These are phyloP conservation scores for Drosophila neonasuta DNA, from an alignment of 2,888 invertebrate species.

Conservation along the genomic window DNA sequence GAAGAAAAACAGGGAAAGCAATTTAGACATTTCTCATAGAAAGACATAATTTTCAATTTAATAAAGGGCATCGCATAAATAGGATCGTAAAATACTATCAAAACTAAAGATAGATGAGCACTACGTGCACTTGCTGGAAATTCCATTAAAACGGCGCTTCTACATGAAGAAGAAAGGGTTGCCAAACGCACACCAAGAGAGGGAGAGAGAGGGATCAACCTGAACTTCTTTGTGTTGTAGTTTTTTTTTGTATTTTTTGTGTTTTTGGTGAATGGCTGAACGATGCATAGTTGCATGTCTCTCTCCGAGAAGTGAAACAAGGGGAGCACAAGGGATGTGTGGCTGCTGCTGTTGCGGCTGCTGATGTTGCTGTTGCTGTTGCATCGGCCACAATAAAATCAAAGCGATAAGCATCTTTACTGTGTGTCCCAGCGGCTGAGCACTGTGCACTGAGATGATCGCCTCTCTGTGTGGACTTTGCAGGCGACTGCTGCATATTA, in stretches of 20 bases:
- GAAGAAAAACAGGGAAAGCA: slow-evolving; percentile 21
- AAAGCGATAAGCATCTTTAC: slow-evolving; percentile 64
- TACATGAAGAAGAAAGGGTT: slow-evolving; percentile 42
- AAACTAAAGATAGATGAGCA: slow-evolving; percentile 69
- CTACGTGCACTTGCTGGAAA: slow-evolving; percentile 70
- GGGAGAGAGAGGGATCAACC: slow-evolving; percentile 5
- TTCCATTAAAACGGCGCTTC: slow-evolving; percentile 51
- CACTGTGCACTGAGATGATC: too few relatives aligned
- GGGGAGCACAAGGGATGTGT: slow-evolving; percentile 15
- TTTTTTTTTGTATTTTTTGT: neutral
- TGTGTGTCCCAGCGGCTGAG: slow-evolving; percentile 54
- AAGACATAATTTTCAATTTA: slow-evolving; percentile 77
- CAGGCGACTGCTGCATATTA: slow-evolving; percentile 77
- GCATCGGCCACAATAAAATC: slow-evolving; percentile 69
- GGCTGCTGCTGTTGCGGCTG: slow-evolving; percentile 16
- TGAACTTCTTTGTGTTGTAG: neutral
- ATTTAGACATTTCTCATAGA: slow-evolving; percentile 75
- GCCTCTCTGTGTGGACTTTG: neutral
- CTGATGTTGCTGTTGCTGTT: too few relatives aligned
- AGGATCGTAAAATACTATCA: slow-evolving; percentile 69
- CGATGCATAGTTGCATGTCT: slow-evolving; percentile 65
- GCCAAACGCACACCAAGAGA: neutral
- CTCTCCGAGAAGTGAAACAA: slow-evolving; percentile 26
- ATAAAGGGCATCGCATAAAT: slow-evolving; percentile 68
- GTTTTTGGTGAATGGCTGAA: slow-evolving; percentile 56